Evolutionary conservation across 2,797 vertebrate species (phyloP).

Genomic region (Sparidentex hasta): DNA sequence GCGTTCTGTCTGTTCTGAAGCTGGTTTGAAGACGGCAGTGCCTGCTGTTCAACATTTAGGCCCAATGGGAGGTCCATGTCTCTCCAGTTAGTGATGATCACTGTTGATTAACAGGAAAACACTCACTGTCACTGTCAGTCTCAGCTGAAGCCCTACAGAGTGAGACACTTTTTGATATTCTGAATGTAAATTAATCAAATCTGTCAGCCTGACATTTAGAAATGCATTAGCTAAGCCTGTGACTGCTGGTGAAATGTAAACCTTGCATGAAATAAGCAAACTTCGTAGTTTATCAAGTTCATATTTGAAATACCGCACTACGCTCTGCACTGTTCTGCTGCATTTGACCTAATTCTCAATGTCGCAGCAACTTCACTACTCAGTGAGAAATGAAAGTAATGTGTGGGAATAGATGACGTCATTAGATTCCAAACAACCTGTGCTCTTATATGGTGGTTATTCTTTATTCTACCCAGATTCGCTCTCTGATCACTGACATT

Average conservation of each 20-base stretch:
- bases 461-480: conserved; percentile 83
- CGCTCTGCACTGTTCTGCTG: background rate
- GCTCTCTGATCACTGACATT: conserved; percentile 88
- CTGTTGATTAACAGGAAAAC: conserved; percentile 27
- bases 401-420: too few relatives aligned
- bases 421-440: too few relatives aligned
- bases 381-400: background rate
- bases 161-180: background rate
- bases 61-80: conserved; percentile 12
- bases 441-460: background rate
- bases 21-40: background rate
- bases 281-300: background rate
- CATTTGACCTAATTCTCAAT: background rate
- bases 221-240: background rate
- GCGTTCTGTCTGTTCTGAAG: background rate
- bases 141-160: conserved; percentile 2
- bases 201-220: conserved; percentile 2
- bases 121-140: background rate
- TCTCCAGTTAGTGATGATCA: conserved; percentile 9
- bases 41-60: background rate
- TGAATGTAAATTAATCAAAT: conserved; percentile 25
- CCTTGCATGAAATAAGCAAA: background rate
- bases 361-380: background rate
- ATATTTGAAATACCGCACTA: background rate
- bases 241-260: background rate